phyloP scores from a whole-genome alignment of 1,140 invertebrate species.

The Trichonephila inaurata region DNA sequence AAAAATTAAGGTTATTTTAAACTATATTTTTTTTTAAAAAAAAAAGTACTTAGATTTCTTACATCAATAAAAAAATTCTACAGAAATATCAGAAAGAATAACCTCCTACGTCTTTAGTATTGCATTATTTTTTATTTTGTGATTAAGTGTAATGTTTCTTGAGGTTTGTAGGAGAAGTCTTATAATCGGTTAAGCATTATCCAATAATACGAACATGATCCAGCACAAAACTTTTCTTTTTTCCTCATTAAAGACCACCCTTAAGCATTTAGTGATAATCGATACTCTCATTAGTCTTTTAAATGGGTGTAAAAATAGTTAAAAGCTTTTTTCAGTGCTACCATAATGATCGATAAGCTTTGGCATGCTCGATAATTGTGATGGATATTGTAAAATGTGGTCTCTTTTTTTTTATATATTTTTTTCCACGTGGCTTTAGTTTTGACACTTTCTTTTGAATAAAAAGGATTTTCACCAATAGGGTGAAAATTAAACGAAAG shows the following conservation, averaged over 20 bases:
- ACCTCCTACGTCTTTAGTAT: not conserved
- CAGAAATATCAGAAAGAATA: not conserved
- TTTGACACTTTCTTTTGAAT: slow-evolving; percentile 13
- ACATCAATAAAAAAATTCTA: not conserved
- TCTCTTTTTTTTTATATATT: not conserved
- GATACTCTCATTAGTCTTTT: slow-evolving; percentile 73
- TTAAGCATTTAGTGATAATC: slow-evolving; percentile 72
- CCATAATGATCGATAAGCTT: slow-evolving; percentile 53
- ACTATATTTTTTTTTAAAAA: not conserved
- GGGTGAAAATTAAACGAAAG: not conserved
- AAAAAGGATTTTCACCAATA: not conserved
- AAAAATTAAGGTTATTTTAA: not conserved
- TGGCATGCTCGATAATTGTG: slow-evolving; percentile 49
- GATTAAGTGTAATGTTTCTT: slow-evolving; percentile 6
- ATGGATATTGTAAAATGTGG: slow-evolving; percentile 44
- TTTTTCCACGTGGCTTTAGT: not conserved
- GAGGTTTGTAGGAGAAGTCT: slow-evolving; percentile 6
- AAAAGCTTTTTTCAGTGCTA: slow-evolving; percentile 44
- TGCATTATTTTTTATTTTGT: not conserved
- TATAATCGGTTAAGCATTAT: slow-evolving; percentile 66
- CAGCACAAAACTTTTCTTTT: slow-evolving; percentile 51
- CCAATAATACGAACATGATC: slow-evolving; percentile 64
- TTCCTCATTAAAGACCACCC: slow-evolving; percentile 68
- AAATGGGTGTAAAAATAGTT: slow-evolving; percentile 73
- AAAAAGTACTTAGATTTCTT: not conserved